Evolutionary conservation across 2,113 vertebrate genomes (phyloP).

Genomic region (Entomyzon cyanotis): DNA sequence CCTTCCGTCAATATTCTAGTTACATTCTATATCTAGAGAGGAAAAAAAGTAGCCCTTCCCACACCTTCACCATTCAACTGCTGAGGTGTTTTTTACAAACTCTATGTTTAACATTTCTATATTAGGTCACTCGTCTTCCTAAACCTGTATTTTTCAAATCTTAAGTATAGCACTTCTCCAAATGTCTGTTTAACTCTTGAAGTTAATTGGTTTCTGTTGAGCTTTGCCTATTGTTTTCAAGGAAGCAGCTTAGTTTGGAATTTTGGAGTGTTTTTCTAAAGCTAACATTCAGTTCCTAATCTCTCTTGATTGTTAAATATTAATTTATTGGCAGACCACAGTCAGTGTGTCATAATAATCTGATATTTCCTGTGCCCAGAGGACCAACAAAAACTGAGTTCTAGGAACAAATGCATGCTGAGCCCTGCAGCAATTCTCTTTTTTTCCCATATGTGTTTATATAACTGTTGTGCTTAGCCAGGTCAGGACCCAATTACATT

Average conservation of each 20-base stretch:
- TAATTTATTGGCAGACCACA: constrained; percentile 55
- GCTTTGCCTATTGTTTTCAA: constrained; percentile 9
- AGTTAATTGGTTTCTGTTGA: constrained; percentile 58
- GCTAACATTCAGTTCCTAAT: constrained; percentile 45
- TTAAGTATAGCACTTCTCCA: constrained; percentile 38
- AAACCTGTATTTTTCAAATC: constrained; percentile 25
- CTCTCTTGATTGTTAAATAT: constrained; percentile 54
- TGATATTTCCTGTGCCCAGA: constrained; percentile 45
- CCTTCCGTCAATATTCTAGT: not conserved
- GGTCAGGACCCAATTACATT: constrained; percentile 29
- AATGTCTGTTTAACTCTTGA: constrained; percentile 37
- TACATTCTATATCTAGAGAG: not conserved
- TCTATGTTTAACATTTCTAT: constrained; percentile 28
- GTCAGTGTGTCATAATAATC: not conserved
- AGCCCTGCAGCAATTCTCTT: not conserved
- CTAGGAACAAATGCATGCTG: not conserved
- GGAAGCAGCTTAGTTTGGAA: constrained; percentile 18
- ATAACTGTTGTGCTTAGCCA: constrained; percentile 14
- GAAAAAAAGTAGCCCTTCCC: not conserved
- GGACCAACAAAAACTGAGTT: not conserved
- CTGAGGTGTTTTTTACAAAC: not conserved
- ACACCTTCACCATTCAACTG: not conserved
- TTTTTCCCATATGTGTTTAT: not conserved
- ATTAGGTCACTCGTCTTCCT: constrained; percentile 22
- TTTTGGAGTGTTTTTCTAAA: constrained; percentile 43